Base-by-base conservation (phyloP, 2,888 invertebrate genomes). In the Empis stercorea region DNA sequence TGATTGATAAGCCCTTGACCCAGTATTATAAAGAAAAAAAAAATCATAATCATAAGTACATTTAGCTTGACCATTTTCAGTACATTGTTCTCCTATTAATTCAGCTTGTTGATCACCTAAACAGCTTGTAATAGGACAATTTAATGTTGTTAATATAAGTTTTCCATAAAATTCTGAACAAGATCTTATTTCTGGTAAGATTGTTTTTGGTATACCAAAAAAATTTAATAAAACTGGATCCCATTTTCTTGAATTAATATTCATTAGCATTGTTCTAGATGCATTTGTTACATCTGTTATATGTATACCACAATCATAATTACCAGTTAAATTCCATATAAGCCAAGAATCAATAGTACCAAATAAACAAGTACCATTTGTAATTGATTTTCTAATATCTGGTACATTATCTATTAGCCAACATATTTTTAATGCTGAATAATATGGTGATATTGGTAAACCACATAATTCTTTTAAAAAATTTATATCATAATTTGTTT, bases 271-370 rank as follows among this genome's bases (percentile, higher is more conserved):
- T 4, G 94, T 95, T 53, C 94, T 76, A 20, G 91, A 91, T 30
- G 95, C 95, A 68, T 96, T 95, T 4, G 91, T 84, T 2, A 94
- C 93, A 68, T 95, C 95, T 1, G 95, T 95, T 1, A 87, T 71
- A 62, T 94, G 91, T 51, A 81, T 73, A 0, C 88, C 89, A 30
- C 81, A 82, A 52, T 81, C 71, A 11, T 71, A 68, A 7, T 88
- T 88, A 51, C 89, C 78, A 54, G 76, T 78, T 52, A 78, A 65
- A 58, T 78, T 77, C 92, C 93, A 96, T 53, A 95, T 81, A 16
- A 96, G 73, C 95, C 95, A 96, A 1, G 87, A 78, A 63, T 96
- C 95, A 7, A 96, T 84, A 4, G 92, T 96, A n/a, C 89, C 89
- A 70, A 88, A 87, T 57, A 80, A 74, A 60, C 88, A 88, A 23